These are phyloP conservation scores for Melipona beecheii DNA, from an alignment of 2,888 invertebrate species.

Conservation along the genomic window DNA sequence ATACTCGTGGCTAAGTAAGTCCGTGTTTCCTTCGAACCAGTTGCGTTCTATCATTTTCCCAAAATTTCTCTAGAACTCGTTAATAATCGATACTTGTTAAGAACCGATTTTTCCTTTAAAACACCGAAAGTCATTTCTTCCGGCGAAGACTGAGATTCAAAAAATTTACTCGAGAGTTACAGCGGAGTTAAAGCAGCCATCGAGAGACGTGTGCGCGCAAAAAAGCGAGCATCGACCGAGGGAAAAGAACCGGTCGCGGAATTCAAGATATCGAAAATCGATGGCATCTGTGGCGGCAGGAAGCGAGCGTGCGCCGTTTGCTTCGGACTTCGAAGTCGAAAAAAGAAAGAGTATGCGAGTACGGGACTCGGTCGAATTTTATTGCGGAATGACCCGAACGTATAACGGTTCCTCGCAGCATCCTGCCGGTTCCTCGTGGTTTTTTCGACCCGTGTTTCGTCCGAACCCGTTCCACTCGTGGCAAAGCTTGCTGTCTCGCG, in stretches of 20 bases:
- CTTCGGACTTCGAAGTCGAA: not conserved
- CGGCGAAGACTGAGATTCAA: not conserved
- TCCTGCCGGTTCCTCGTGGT: constrained; percentile 60
- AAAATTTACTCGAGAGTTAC: not conserved
- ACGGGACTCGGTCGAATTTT: constrained; percentile 49
- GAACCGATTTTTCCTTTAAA: not conserved
- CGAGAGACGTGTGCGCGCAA: not conserved
- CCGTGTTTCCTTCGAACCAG: too few relatives aligned
- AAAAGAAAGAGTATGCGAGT: not conserved
- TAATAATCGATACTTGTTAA: not conserved
- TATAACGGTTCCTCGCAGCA: constrained; percentile 65
- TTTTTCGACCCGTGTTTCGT: constrained; percentile 53
- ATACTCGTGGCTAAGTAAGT: too few relatives aligned
- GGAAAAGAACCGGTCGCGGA: constrained; percentile 21
- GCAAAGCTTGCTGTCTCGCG: constrained; percentile 11
- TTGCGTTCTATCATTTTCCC: not conserved
- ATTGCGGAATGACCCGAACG: constrained; percentile 62
- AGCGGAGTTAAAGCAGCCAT: not conserved
- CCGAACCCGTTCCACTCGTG: constrained; percentile 38
- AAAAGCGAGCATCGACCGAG: constrained; percentile 11
- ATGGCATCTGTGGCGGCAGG: constrained; percentile 31
- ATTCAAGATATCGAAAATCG: constrained; percentile 37
- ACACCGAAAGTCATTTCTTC: not conserved
- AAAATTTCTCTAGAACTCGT: not conserved
- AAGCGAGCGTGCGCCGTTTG: constrained; percentile 18